Evolutionary conservation across 2,797 vertebrate genomes (phyloP).

Genomic region (Myotis myotis): DNA sequence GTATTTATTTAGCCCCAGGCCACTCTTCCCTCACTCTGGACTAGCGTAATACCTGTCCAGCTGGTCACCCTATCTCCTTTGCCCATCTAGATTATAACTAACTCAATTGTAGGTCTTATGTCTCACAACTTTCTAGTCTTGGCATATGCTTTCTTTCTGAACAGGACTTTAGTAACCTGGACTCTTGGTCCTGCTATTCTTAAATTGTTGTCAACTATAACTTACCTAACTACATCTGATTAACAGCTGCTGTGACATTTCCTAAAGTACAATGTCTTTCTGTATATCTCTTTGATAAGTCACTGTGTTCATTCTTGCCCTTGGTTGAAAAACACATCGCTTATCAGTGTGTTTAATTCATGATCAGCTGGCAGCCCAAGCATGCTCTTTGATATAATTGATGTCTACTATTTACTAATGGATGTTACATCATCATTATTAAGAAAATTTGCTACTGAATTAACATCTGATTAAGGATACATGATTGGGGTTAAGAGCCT

Average conservation of each 20-base stretch:
- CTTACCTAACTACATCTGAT: not conserved
- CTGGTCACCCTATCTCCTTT: not conserved
- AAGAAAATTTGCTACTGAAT: slow-evolving; percentile 65
- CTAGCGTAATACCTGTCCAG: not conserved
- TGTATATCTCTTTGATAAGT: slow-evolving; percentile 23
- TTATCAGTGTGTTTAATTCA: slow-evolving; percentile 68
- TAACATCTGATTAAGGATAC: slow-evolving; percentile 68
- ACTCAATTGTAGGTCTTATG: not conserved
- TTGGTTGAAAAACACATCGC: slow-evolving; percentile 56
- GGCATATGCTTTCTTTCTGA: not conserved
- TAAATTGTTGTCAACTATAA: not conserved
- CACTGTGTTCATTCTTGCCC: slow-evolving; percentile 49
- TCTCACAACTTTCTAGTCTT: not conserved
- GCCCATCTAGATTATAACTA: not conserved
- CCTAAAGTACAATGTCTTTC: not conserved
- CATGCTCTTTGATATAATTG: slow-evolving; percentile 68
- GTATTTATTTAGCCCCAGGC: not conserved
- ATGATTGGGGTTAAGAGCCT: slow-evolving; percentile 67
- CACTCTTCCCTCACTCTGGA: not conserved
- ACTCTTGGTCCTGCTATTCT: not conserved
- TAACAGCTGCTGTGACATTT: slow-evolving; percentile 1
- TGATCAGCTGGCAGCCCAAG: slow-evolving; percentile 61
- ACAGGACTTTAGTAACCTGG: not conserved
- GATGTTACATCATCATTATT: slow-evolving; percentile 73
- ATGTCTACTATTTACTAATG: slow-evolving; percentile 73